These are phyloP conservation scores for Probaryconus sp. DNA, from an alignment of 1,140 invertebrate genomes.

Conservation along the genomic window DNA sequence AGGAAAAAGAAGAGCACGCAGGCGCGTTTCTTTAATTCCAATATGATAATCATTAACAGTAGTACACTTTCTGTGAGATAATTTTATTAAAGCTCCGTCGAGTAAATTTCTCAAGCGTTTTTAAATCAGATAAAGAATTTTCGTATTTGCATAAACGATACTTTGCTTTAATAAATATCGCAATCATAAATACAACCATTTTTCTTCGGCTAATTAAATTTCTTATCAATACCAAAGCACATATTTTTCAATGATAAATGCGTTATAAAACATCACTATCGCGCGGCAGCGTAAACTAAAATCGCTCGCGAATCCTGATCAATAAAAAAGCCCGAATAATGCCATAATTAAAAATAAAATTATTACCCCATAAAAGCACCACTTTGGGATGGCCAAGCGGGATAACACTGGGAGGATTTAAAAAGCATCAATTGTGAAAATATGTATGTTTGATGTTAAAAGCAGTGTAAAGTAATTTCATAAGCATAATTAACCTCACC, in stretches of 20 bases:
- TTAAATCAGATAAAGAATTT: conserved; percentile 42
- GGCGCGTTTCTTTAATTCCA: conserved; percentile 34
- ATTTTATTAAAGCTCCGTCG: conserved; percentile 37
- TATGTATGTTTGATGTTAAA: conserved; percentile 35
- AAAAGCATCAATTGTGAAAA: conserved; percentile 42
- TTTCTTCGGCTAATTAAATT: no score
- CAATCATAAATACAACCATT: no score
- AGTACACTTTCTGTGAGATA: conserved; percentile 48
- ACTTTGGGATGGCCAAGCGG: conserved; percentile 21
- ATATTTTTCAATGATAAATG: no score
- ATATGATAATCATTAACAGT: conserved; percentile 52
- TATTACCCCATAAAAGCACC: conserved; percentile 43
- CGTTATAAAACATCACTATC: no score
- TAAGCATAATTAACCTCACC: conserved; percentile 45
- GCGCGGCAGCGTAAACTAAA: no score
- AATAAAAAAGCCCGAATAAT: conserved; percentile 11
- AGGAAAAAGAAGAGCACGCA: conserved; percentile 9
- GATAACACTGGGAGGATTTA: conserved; percentile 25
- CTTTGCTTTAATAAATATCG: no score
- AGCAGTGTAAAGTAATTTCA: conserved; percentile 31
- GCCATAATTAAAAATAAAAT: conserved; percentile 25
- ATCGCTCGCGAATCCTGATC: conserved; percentile 22
- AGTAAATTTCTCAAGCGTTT: conserved; percentile 5
- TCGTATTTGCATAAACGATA: conserved; percentile 44
- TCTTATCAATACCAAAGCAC: no score